These are phyloP conservation scores for Brachionus angularis DNA, from an alignment of 1,140 invertebrate species.

Conservation along the genomic window DNA sequence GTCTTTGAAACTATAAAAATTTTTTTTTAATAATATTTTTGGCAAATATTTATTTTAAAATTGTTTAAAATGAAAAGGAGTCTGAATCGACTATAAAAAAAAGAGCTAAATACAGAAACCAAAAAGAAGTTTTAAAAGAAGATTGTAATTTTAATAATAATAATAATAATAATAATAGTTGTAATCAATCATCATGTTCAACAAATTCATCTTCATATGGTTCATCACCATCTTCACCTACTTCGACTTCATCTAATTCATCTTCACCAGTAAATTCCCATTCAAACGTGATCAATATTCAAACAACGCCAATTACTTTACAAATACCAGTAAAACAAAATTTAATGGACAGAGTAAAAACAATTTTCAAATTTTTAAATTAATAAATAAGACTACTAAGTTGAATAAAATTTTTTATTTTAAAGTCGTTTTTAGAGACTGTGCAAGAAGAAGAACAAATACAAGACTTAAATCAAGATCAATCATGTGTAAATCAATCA, in stretches of 20 bases:
- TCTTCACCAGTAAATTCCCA: conserved; percentile 9
- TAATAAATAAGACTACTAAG: too few relatives aligned
- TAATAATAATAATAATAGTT: background rate
- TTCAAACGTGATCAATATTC: conserved; percentile 16
- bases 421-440: conserved; percentile 26
- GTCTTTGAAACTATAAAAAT: too few relatives aligned
- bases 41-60: background rate
- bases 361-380: too few relatives aligned
- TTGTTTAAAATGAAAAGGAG: background rate
- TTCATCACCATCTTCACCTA: conserved; percentile 16
- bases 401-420: too few relatives aligned
- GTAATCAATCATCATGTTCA: too few relatives aligned
- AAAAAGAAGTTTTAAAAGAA: conserved; percentile 11
- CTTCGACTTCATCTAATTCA: background rate
- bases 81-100: conserved; percentile 7
- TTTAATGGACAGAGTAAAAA: too few relatives aligned
- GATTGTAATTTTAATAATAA: conserved; percentile 1
- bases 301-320: conserved; percentile 20
- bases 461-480: too few relatives aligned
- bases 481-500: too few relatives aligned
- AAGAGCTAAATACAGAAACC: conserved; percentile 1
- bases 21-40: too few relatives aligned
- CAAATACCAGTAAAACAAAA: background rate
- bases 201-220: conserved; percentile 19
- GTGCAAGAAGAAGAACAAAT: conserved; percentile 24